Percentiles rank a stretch among this genome's conserved stretches.
Evolutionary conservation across 2,888 invertebrate species (phyloP).

Genomic region (Epinotia bilunana): DNA sequence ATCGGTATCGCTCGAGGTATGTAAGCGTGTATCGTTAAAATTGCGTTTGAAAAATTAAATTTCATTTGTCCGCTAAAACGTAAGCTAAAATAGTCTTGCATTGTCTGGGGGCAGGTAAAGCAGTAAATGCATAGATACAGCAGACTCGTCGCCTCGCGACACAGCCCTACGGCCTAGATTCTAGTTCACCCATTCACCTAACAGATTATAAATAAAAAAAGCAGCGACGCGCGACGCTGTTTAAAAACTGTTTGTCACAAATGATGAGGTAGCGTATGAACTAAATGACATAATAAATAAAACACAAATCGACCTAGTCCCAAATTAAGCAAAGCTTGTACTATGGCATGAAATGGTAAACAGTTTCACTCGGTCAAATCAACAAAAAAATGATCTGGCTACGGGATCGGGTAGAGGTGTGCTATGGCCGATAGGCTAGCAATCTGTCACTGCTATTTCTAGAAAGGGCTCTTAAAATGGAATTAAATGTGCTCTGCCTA

Average conservation of each 20-base stretch:
- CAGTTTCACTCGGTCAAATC: too few species aligned
- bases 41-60: not conserved
- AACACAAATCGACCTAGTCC: too few species aligned
- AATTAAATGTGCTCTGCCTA: too few species aligned
- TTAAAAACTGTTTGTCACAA: slow-evolving; percentile 22
- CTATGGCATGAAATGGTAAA: not conserved
- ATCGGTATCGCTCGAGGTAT: too few species aligned
- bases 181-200: slow-evolving; percentile 32
- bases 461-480: too few species aligned
- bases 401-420: too few species aligned
- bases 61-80: not conserved
- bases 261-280: not conserved
- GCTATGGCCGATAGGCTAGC: too few species aligned
- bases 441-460: too few species aligned
- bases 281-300: too few species aligned
- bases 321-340: too few species aligned
- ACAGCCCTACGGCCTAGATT: slow-evolving; percentile 40
- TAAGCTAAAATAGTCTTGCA: slow-evolving; percentile 10
- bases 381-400: too few species aligned
- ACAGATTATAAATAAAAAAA: slow-evolving; percentile 43
- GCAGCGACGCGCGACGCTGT: slow-evolving; percentile 29
- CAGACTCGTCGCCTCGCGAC: slow-evolving; percentile 23
- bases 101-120: slow-evolving; percentile 3
- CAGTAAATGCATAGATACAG: slow-evolving; percentile 24
- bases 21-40: too few species aligned